Base-by-base conservation (phyloP, 2,888 invertebrate genomes). In the Panzeria rudis region DNA sequence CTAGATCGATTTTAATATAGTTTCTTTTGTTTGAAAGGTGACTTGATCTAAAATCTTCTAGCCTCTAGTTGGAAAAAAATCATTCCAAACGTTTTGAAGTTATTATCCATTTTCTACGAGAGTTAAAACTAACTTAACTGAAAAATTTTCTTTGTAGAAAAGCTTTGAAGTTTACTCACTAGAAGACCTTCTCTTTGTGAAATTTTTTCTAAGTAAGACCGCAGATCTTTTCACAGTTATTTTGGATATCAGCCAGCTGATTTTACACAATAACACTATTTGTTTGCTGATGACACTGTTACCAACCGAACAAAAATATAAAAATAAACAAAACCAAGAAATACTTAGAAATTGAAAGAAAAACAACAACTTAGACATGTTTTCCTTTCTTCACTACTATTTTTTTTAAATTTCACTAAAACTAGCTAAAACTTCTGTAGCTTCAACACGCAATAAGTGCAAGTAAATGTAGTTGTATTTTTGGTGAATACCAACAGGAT, bases 211-310 rank as follows among this genome's bases (percentile, higher is more conserved):
- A 20, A 59, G n/a, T 8, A 32, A 29, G 32, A 38, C 32, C 68
- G 11, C 59, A 77, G 56, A 62, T 71, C 56, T 50, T 59, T 72
- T 64, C 25, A 38, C 41, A 23, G 11, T 79, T 59, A 11, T 50
- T 50, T 84, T 84, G 84, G 84, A 80, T 80, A 44, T 71, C 61
- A 66, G 80, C 84, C 84, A 84, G 76, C 66, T 50, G 44, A 73
- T 62, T 78, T 73, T 69, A 47, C 59, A 71, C 56, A 84, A 80
- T 59, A 76, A 76, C 50, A 84, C 35, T 69, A 66, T 56, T 80
- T 84, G 73, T 72, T 76, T 76, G 61, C 71, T 44, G 72, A 71
- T 75, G 79, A 64, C 83, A 79, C 69, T 84, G 84, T 84, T 84
- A 76, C 76, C 80, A 80, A 84, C 62, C 80, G 71, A 20, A 59